A percentile compares a stretch with the other conserved stretches of the same genome.
Evolutionary conservation across 1,140 invertebrate species (phyloP).

Genomic region (Aphis gossypii): DNA sequence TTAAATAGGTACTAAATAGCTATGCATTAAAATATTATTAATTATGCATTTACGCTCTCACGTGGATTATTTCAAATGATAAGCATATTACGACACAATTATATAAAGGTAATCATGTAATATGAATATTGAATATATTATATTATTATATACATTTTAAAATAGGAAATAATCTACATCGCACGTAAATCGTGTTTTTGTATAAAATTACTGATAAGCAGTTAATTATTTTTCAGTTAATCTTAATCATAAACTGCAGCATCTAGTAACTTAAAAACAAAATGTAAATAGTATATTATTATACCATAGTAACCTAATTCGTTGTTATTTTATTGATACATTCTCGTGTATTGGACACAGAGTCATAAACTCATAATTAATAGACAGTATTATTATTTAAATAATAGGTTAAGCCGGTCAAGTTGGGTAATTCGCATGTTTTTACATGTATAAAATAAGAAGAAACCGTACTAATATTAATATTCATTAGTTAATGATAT

Average conservation of each 20-base stretch:
- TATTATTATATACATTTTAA: not conserved
- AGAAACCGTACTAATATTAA: not conserved
- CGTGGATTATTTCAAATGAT: not conserved
- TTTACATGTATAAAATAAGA: not conserved
- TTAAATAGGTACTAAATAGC: no score
- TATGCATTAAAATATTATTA: no score
- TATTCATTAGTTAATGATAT: constrained; percentile 8
- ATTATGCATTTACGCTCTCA: no score
- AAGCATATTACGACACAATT: not conserved
- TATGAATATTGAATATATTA: not conserved
- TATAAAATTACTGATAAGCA: not conserved
- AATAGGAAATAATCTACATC: not conserved
- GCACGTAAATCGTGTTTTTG: not conserved
- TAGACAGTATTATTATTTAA: not conserved
- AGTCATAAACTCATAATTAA: not conserved
- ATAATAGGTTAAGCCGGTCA: not conserved
- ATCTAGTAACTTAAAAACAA: not conserved
- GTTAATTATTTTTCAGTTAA: not conserved
- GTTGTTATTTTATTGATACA: not conserved
- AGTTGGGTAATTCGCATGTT: not conserved
- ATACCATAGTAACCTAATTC: not conserved
- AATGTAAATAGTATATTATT: no score
- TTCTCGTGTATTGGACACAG: not conserved
- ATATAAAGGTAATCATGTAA: not conserved
- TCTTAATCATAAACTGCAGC: not conserved